Conservation (phyloP, 2,888 invertebrate genomes). For the Ochropacha duplaris region DNA sequence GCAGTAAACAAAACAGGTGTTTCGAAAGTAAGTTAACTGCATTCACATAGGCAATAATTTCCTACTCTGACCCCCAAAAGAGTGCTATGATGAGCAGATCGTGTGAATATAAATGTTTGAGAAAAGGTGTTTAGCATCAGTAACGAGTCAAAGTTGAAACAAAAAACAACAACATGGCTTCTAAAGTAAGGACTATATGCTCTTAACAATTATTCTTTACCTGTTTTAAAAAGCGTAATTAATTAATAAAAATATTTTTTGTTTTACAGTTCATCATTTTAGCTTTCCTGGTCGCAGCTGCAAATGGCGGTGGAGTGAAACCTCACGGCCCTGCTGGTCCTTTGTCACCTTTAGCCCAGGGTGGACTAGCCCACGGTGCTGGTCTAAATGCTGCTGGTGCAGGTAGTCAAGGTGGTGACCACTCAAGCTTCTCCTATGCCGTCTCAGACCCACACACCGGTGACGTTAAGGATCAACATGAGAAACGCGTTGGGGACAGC, state of each 20-base stretch:
- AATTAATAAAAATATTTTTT: slow-evolving; percentile 10
- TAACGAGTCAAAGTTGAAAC: slow-evolving; percentile 46
- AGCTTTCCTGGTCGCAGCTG: slow-evolving; percentile 50
- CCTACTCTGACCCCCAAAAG: slow-evolving; percentile 60
- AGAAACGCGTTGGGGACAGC: slow-evolving; percentile 83
- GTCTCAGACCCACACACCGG: slow-evolving; percentile 65
- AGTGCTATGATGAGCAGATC: slow-evolving; percentile 39
- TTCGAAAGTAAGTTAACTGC: slow-evolving; percentile 45
- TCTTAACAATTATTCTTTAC: not conserved
- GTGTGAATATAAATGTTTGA: slow-evolving; percentile 62
- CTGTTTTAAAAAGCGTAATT: not conserved
- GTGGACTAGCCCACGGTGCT: not conserved
- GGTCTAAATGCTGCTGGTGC: not conserved
- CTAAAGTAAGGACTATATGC: slow-evolving; percentile 45
- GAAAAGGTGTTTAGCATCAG: slow-evolving; percentile 45
- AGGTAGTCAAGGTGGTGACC: slow-evolving; percentile 36
- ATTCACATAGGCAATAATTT: slow-evolving; percentile 45
- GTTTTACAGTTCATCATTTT: slow-evolving; percentile 59
- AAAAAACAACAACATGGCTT: slow-evolving; percentile 53
- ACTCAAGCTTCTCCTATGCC: slow-evolving; percentile 63
- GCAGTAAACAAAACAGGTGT: slow-evolving; percentile 49
- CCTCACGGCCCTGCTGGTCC: not conserved
- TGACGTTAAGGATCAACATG: slow-evolving; percentile 75
- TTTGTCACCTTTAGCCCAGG: slow-evolving; percentile 34
- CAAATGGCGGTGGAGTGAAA: slow-evolving; percentile 33